These are phyloP conservation scores for Psittacula echo DNA, from an alignment of 2,797 vertebrate genomes.

Conservation along the genomic window DNA sequence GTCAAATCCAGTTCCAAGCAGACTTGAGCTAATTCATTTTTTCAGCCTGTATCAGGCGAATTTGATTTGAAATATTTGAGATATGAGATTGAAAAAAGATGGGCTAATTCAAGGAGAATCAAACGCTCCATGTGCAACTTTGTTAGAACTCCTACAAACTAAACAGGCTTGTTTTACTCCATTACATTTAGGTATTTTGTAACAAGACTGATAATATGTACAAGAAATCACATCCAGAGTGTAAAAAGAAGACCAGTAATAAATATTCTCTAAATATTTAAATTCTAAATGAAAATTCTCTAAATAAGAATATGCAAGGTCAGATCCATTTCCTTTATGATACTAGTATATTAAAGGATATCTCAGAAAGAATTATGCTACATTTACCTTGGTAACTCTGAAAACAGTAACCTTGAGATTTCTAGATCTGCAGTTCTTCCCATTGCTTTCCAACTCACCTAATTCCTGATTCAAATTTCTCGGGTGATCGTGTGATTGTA, in stretches of 20 bases:
- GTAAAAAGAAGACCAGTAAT: background rate
- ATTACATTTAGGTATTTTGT: background rate
- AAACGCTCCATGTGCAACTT: background rate
- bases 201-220: background rate
- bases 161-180: background rate
- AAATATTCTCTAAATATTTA: too few relatives aligned
- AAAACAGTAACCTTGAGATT: background rate
- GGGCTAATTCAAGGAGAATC: background rate
- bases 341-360: background rate
- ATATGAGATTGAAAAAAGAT: background rate
- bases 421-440: background rate
- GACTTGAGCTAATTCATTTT: background rate
- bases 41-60: background rate
- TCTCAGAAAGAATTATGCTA: background rate
- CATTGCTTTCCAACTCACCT: background rate
- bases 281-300: too few relatives aligned
- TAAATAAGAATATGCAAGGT: background rate
- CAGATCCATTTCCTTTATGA: background rate
- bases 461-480: background rate
- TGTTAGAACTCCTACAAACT: background rate
- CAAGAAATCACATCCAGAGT: background rate
- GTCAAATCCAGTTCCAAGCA: background rate
- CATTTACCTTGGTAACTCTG: background rate
- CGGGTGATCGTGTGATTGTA: fast-evolving
- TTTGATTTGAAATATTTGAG: background rate